Conservation (phyloP, 2,797 vertebrate genomes). For the Rhinatrema bivittatum region DNA sequence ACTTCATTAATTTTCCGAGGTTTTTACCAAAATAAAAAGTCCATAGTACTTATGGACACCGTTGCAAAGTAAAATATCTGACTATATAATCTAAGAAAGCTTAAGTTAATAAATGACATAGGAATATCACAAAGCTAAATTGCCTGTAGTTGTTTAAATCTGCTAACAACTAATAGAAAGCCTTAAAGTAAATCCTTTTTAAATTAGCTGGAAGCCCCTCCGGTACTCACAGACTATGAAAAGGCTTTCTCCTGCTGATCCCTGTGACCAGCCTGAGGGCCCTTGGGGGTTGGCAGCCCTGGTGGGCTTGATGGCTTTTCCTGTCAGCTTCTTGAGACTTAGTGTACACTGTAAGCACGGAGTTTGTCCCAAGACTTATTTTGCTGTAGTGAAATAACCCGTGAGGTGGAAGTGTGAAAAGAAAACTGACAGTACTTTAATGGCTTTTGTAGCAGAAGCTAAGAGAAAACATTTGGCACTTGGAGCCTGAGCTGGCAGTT, state of each 20-base stretch:
- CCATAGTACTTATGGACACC: too few relatives aligned
- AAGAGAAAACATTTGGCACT: neutral
- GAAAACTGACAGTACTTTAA: neutral
- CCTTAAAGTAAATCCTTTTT: neutral
- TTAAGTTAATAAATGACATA: too few relatives aligned
- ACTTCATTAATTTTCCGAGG: too few relatives aligned
- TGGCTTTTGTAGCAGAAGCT: neutral
- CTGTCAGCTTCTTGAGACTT: neutral
- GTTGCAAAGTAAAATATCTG: too few relatives aligned
- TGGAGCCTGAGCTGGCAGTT: constrained; percentile 5
- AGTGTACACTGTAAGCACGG: neutral
- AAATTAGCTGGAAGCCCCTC: neutral
- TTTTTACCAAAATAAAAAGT: too few relatives aligned
- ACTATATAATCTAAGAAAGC: too few relatives aligned
- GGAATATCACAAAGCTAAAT: too few relatives aligned
- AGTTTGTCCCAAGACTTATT: neutral
- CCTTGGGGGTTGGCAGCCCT: neutral
- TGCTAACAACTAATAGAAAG: too few relatives aligned
- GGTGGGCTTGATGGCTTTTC: neutral
- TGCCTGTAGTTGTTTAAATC: too few relatives aligned
- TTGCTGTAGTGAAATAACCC: neutral
- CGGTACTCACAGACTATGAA: constrained; percentile 4
- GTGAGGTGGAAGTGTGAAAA: neutral
- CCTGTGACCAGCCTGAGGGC: neutral
- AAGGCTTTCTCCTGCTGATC: neutral